A percentile compares a stretch with the other conserved stretches of the same genome.
Evolutionary conservation across 2,888 invertebrate species (phyloP).

Genomic region (Epicampocera succincta): DNA sequence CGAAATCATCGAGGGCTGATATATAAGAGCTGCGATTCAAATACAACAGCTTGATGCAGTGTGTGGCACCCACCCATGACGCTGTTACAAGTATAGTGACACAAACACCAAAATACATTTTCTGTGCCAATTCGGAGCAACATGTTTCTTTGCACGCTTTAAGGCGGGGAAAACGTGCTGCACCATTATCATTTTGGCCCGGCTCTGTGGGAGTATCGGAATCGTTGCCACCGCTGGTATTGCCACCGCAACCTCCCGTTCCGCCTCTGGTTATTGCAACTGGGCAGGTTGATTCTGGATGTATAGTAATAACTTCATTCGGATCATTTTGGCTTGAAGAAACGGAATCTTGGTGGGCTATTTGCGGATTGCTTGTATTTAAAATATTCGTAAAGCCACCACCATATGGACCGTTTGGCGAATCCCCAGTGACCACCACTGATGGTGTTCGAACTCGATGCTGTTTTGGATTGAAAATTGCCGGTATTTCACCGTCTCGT

Average conservation of each 20-base stretch:
- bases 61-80: conserved; percentile 96
- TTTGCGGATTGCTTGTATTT: conserved; percentile 82
- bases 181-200: conserved; percentile 73
- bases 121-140: conserved; percentile 91
- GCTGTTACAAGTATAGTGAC: conserved; percentile 93
- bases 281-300: conserved; percentile 71
- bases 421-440: conserved; percentile 87
- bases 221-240: conserved; percentile 74
- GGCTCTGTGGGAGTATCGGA: conserved; percentile 75
- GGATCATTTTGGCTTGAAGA: conserved; percentile 85
- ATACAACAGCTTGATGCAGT: conserved; percentile 93
- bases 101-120: conserved; percentile 95
- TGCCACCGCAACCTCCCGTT: conserved; percentile 66
- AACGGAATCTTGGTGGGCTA: conserved; percentile 83
- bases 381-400: conserved; percentile 82
- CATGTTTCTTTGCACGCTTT: conserved; percentile 87
- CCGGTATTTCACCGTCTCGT: conserved; percentile 89
- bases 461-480: conserved; percentile 89
- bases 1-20: conserved; percentile 74
- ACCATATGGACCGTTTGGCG: conserved; percentile 82
- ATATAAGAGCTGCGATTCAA: conserved; percentile 81
- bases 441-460: conserved; percentile 85
- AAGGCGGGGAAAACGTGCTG: conserved; percentile 77
- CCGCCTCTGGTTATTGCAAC: conserved; percentile 61
- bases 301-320: conserved; percentile 81